A percentile compares a stretch with the other conserved stretches of the same genome.
Evolutionary conservation across 2,888 invertebrate species (phyloP).

Genomic region (Rotaria magnacalcarata): DNA sequence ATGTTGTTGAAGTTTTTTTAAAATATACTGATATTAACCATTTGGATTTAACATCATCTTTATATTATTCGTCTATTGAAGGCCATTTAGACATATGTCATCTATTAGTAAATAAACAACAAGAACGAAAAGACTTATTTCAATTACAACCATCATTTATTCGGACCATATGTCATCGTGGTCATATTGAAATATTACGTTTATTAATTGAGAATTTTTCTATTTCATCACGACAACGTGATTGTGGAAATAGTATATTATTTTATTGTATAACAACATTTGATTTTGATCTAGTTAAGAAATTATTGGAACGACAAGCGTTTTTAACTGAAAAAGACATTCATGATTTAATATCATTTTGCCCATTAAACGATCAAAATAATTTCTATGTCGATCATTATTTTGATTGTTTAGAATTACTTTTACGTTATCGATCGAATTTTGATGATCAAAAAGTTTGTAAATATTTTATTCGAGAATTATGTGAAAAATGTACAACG

Average conservation of each 20-base stretch:
- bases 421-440: conserved; percentile 15
- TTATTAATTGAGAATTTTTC: conserved; percentile 18
- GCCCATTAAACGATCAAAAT: neutral
- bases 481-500: conserved; percentile 25
- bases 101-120: conserved; percentile 12
- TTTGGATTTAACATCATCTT: neutral
- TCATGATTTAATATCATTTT: neutral
- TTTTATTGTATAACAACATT: conserved; percentile 21
- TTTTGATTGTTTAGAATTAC: conserved; percentile 30
- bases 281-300: neutral
- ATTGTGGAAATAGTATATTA: conserved; percentile 12
- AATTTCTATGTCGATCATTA: conserved; percentile 4
- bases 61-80: conserved; percentile 27
- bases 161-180: neutral
- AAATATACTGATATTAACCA: neutral
- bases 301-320: conserved; percentile 32
- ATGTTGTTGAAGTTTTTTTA: conserved; percentile 7
- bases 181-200: conserved; percentile 25
- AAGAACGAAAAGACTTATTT: neutral
- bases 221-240: neutral
- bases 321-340: conserved; percentile 28
- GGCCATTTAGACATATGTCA: conserved; percentile 22
- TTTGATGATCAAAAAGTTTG: conserved; percentile 31
- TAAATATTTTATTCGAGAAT: conserved; percentile 32
- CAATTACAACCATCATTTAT: neutral